Base-by-base conservation (phyloP, 35 echinoderm and acorn worm genomes). In the Holothuria glaberrima region DNA sequence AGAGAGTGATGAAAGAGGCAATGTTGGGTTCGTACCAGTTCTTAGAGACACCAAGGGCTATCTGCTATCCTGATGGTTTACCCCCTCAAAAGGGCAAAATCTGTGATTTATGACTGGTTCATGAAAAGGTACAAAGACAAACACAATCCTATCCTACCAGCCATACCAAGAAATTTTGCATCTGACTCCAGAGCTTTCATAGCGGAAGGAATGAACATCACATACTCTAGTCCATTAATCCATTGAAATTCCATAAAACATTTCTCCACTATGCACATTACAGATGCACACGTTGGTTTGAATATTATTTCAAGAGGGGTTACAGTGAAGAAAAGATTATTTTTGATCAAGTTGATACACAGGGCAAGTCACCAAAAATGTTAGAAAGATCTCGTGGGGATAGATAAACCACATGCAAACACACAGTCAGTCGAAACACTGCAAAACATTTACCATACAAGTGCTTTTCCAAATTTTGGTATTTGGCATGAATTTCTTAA, bases 41-140 rank as follows among this genome's bases (percentile, higher is more conserved):
- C 84, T 54, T 94, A 35, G 88, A 89, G 73, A 94, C 80, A 75
- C 92, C 92, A n/a, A 90, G 92, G 71, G 92, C 88, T 60, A 90
- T 90, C 45, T 94, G 92, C 73, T 59, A 54, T 32, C 68, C 88
- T 61, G 30, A 68, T 85, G 86, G 88, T 60, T 63, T 94, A 48
- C 88, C 92, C n/a, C 4, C 69, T 83, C n/a, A 90, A 94, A 68
- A 80, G 92, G 30, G 48, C 88, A 29, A 94, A 94, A 75, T 94
- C 78, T 64, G 92, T 94, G 16, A 90, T 94, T 54, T 94, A 94
- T 90, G 68, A 86, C 28, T 83, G 89, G 56, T 90, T 94, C 68
- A 50, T 59, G 24, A 90, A 90, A 62, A 12, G 88, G n/a, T 94
- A 90, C 89, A 79, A 67, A n/a, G 88, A 70, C 21, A 62, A 61